phyloP scores from a whole-genome alignment of 2,113 vertebrate genomes.

The Pachycephala philippinensis region DNA sequence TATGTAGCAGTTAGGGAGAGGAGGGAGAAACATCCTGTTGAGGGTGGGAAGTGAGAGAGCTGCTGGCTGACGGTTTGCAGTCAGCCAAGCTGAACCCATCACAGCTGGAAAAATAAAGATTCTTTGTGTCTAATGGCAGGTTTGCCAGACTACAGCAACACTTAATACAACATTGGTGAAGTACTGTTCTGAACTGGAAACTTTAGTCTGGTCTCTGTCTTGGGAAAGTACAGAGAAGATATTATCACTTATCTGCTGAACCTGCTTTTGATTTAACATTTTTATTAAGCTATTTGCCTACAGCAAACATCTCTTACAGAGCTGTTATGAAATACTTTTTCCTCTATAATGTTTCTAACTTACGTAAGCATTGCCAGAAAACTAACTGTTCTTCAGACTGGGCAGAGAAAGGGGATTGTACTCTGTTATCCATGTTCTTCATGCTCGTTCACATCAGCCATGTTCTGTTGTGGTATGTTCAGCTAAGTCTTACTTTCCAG shows the following conservation, averaged over 20 bases:
- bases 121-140: background rate
- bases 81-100: background rate
- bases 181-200: background rate
- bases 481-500: background rate
- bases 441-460: background rate
- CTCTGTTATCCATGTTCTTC: background rate
- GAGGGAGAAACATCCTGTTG: rapidly evolving
- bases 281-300: conserved; percentile 30
- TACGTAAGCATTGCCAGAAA: background rate
- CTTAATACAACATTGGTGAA: background rate
- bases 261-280: background rate
- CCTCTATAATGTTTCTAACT: background rate
- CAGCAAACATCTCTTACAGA: background rate
- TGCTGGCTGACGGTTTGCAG: background rate
- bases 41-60: background rate
- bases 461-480: background rate
- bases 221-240: conserved; percentile 7
- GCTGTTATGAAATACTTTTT: background rate
- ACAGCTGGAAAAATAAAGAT: background rate
- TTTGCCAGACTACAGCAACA: background rate
- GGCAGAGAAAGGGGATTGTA: background rate
- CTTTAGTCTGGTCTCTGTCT: background rate
- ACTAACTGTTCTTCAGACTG: background rate
- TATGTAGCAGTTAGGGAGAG: background rate
- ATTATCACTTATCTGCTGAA: background rate